Conservation (phyloP, 92 coral and sea anemone species). For the Palythoa caribaeorum region DNA sequence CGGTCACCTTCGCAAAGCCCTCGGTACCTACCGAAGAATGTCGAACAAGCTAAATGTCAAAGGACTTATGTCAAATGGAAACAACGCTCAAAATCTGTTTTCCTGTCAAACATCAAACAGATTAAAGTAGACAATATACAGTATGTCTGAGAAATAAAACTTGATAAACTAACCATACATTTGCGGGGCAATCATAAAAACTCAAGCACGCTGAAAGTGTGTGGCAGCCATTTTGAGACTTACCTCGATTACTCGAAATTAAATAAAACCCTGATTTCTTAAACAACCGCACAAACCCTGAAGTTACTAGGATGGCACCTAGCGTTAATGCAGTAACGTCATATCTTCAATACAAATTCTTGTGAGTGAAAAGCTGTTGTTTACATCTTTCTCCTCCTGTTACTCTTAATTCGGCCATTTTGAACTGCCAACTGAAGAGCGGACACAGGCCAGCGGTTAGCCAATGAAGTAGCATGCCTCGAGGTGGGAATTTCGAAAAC, state of each 20-base stretch:
- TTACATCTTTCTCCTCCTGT: conserved; percentile 21
- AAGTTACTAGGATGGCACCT: conserved; percentile 1
- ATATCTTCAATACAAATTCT: conserved; percentile 21
- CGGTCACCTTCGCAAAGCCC: conserved; percentile 63
- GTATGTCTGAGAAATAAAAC: neutral
- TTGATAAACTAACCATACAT: neutral
- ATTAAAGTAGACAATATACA: neutral
- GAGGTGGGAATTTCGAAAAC: conserved; percentile 29
- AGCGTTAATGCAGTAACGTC: conserved; percentile 5
- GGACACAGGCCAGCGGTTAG: conserved; percentile 62
- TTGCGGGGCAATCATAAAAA: neutral
- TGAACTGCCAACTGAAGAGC: conserved; percentile 23
- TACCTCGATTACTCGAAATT: conserved; percentile 41
- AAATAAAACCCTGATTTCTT: conserved; percentile 19
- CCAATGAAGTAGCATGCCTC: conserved; percentile 38
- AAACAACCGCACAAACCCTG: conserved; percentile 29
- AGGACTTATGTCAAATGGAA: conserved; percentile 56
- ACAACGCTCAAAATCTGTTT: conserved; percentile 29
- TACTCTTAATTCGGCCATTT: conserved; percentile 60
- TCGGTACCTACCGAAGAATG: conserved; percentile 68
- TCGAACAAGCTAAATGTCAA: conserved; percentile 87
- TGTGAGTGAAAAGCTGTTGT: conserved; percentile 3
- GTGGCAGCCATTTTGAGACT: conserved; percentile 56
- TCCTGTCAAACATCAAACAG: neutral
- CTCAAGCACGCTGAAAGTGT: conserved; percentile 52